These are phyloP conservation scores for Heliornis fulica DNA, from an alignment of 2,113 vertebrate genomes.

Conservation along the genomic window DNA sequence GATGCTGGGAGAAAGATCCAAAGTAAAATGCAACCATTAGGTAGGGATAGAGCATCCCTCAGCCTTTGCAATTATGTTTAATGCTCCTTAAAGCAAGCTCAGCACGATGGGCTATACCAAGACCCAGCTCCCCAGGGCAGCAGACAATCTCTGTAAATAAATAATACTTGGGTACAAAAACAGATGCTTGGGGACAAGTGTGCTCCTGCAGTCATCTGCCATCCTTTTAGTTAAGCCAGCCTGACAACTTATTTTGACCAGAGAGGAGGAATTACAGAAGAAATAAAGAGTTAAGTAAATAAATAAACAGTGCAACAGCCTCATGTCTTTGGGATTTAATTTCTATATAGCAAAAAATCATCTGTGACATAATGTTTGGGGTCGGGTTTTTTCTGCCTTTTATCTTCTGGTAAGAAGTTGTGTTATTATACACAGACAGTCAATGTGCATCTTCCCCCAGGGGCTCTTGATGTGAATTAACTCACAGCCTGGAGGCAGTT, in stretches of 20 bases:
- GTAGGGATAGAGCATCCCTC: neutral
- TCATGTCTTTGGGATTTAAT: neutral
- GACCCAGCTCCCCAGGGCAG: neutral
- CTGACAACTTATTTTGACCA: neutral
- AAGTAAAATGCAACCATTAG: neutral
- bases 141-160: neutral
- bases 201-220: neutral
- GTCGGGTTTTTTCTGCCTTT: neutral
- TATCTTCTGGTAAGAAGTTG: neutral
- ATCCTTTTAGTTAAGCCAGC: neutral
- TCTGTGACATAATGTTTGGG: accelerated
- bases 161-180: neutral
- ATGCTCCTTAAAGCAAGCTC: neutral
- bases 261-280: neutral
- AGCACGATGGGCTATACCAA: neutral
- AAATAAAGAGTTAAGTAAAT: neutral
- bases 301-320: neutral
- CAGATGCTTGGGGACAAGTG: accelerated
- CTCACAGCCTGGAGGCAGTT: neutral
- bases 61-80: neutral
- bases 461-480: neutral
- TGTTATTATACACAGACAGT: neutral
- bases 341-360: neutral
- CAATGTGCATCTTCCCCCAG: neutral
- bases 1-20: neutral